phyloP scores from a whole-genome alignment of 2,113 vertebrate genomes.

The Tachycineta bicolor region DNA sequence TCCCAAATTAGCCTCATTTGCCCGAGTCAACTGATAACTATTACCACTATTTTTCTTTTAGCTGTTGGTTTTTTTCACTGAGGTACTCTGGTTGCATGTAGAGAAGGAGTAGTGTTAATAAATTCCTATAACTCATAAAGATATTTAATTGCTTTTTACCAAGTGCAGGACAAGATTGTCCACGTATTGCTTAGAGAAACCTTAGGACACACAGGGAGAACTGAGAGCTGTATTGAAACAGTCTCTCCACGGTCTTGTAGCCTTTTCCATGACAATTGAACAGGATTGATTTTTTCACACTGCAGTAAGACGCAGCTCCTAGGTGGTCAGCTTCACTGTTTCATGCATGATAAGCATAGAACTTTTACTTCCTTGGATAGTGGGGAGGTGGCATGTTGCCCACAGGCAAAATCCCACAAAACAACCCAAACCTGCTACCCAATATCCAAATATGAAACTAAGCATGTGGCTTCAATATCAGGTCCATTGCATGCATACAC shows the following conservation, averaged over 20 bases:
- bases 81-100: not conserved
- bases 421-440: not conserved
- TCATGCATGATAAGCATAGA: not conserved
- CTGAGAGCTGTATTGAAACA: not conserved
- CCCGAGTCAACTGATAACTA: constrained; percentile 1
- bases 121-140: not conserved
- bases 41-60: not conserved
- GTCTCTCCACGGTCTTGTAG: accelerated
- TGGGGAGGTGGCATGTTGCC: not conserved
- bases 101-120: not conserved
- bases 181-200: not conserved
- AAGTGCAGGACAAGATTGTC: not conserved
- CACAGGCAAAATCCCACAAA: not conserved
- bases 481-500: not conserved
- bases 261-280: not conserved
- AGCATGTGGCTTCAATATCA: not conserved
- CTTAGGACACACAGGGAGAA: accelerated
- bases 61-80: not conserved
- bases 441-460: not conserved
- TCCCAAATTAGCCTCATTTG: constrained; percentile 23
- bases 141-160: not conserved
- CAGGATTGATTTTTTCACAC: not conserved
- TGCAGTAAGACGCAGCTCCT: not conserved
- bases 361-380: not conserved
- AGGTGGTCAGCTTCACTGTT: not conserved